Base-by-base conservation (phyloP, 2,888 invertebrate genomes). In the Herminia tarsipennalis region DNA sequence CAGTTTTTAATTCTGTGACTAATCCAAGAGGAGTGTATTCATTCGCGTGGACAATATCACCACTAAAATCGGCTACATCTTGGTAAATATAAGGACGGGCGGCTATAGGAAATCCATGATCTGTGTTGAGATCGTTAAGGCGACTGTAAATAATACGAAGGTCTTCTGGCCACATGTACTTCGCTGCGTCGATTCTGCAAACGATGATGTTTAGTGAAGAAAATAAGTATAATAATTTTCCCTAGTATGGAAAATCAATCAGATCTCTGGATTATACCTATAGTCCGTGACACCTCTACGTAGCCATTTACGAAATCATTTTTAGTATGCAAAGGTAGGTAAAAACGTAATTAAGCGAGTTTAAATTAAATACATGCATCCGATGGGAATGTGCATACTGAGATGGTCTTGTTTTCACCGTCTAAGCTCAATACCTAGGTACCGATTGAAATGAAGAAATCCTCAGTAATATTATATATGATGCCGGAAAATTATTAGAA, bases 111-210 rank as follows among this genome's bases (percentile, higher is more conserved):
- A 96, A 96, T 0, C 95, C 95, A 43, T 94, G 93, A 0, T 76
- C 73, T 0, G 92, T 93, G 70, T 93, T 95, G 8, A 96, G 81
- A 75, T 95, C 84, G 0, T 92, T 86, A 4, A 94, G 77, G 29
- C 93, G 88, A 16, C 86, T 85, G 70, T 94, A 95, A 58, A 97
- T 96, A 8, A 84, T 69, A 36, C 89, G 66, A 13, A 98, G 84
- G 73, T 98, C 96, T 0, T 78, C 75, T 0, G 98, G 96, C 92
- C 94, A 94, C 95, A 96, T 95, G 78, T 96, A 95, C 66, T 95
- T 95, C 0, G 95, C 95, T 3, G 95, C 95, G 75, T 96, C 96
- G 30, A 96, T 93, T 66, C 96, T 44, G 8, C 2, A 24, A 6
- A 36, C 14, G n/a, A 30, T 3, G 8, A n/a, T 14, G n/a, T 2